Evolutionary conservation across 1,140 invertebrate species (phyloP).

Genomic region (Patella vulgata): DNA sequence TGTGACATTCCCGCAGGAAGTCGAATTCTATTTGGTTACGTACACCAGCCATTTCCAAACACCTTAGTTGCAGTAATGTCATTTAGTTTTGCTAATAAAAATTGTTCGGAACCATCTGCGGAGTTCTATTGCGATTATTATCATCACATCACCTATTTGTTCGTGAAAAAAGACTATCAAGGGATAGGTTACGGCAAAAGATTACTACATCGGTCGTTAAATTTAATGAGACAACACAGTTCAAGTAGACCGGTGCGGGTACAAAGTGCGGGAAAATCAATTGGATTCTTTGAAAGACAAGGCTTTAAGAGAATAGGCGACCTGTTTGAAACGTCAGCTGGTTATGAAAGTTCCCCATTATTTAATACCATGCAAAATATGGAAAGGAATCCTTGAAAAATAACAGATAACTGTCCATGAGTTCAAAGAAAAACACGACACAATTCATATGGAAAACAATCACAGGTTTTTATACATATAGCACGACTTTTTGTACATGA

Average conservation of each 20-base stretch:
- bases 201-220: conserved; percentile 27
- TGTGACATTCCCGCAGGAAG: conserved; percentile 49
- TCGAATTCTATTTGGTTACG: conserved; percentile 37
- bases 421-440: no score
- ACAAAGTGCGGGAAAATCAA: conserved; percentile 40
- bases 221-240: conserved; percentile 15
- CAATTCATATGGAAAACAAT: no score
- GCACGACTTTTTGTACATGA: no score
- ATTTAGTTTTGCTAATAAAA: conserved; percentile 23
- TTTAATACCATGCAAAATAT: conserved; percentile 34
- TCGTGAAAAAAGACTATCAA: conserved; percentile 44
- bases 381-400: no score
- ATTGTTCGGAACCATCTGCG: conserved; percentile 13
- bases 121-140: conserved; percentile 39
- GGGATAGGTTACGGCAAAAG: conserved; percentile 28
- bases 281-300: conserved; percentile 44
- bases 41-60: conserved; percentile 10
- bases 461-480: no score
- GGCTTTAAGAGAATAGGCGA: conserved; percentile 32
- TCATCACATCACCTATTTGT: conserved; percentile 43
- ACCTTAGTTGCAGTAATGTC: conserved; percentile 27
- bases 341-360: conserved; percentile 16
- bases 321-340: conserved; percentile 24
- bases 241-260: conserved; percentile 31
- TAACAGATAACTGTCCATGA: no score